These are phyloP conservation scores for Corythoichthys intestinalis DNA, from an alignment of 2,113 vertebrate species.

Conservation along the genomic window DNA sequence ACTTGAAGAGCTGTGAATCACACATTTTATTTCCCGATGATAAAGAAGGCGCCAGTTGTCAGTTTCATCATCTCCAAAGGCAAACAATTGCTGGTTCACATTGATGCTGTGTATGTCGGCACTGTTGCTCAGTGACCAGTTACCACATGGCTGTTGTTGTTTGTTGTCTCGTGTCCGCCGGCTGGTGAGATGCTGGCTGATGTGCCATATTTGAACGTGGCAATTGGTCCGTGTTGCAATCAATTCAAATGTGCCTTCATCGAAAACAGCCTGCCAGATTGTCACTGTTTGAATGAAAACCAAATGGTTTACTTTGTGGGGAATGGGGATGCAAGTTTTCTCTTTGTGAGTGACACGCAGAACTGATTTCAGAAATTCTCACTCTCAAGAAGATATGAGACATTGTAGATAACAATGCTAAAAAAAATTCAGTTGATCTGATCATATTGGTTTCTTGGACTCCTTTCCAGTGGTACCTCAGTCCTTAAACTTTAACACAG, in stretches of 20 bases:
- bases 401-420: constrained; percentile 3
- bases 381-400: constrained; percentile 10
- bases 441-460: constrained; percentile 2
- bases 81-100: constrained; percentile 48
- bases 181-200: constrained; percentile 59
- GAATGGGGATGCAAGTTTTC: constrained; percentile 34
- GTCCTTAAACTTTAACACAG: neutral
- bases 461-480: neutral
- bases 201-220: constrained; percentile 74
- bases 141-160: constrained; percentile 52
- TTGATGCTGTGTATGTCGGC: constrained; percentile 33
- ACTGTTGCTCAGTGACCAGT: constrained; percentile 28
- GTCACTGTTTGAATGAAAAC: constrained; percentile 83
- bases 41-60: constrained; percentile 22
- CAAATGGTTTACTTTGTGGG: constrained; percentile 73
- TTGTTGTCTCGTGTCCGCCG: constrained; percentile 25
- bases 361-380: neutral
- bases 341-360: constrained; percentile 23
- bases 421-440: constrained; percentile 4
- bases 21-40: constrained; percentile 17
- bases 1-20: constrained; percentile 34
- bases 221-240: constrained; percentile 76
- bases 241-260: constrained; percentile 28
- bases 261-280: constrained; percentile 72
- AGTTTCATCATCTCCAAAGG: constrained; percentile 12